Evolutionary conservation across 2,797 vertebrate genomes (phyloP).

Genomic region (Smutsia temminckii): DNA sequence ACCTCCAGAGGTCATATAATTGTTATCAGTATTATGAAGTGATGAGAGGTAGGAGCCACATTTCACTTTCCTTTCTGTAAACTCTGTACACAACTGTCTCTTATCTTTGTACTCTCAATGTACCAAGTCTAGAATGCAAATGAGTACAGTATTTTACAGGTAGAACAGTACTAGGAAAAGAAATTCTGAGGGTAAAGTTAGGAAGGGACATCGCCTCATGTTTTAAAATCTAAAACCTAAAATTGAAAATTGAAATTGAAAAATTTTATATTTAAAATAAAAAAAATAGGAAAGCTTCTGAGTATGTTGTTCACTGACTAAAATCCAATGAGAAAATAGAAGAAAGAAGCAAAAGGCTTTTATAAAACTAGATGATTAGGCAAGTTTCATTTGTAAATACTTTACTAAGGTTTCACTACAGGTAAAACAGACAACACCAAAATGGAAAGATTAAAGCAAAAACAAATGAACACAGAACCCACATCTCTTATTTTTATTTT

Average conservation of each 20-base stretch:
- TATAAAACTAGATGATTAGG: not conserved
- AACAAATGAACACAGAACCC: not conserved
- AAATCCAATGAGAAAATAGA: not conserved
- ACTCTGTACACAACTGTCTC: not conserved
- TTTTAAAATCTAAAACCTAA: not conserved
- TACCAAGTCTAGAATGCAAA: not conserved
- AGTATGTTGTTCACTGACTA: not conserved
- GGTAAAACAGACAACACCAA: not conserved
- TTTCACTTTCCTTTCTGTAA: not conserved
- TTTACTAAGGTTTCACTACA: not conserved
- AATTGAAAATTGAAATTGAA: too few relatives aligned
- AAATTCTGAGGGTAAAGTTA: not conserved
- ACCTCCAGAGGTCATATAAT: not conserved
- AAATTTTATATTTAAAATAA: too few relatives aligned
- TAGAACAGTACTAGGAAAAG: not conserved
- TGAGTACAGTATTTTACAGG: not conserved
- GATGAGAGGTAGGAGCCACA: not conserved
- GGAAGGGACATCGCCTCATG: not conserved
- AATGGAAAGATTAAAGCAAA: not conserved
- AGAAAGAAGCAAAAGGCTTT: not conserved
- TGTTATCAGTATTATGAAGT: slow-evolving; percentile 25
- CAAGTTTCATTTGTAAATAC: not conserved
- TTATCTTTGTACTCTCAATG: not conserved
- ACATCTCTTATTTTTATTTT: not conserved
- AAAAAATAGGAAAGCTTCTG: not conserved